A percentile compares a stretch with the other conserved stretches of the same genome.
Conservation (phyloP, 2,113 vertebrate species). For the Oostethus manadensis region DNA sequence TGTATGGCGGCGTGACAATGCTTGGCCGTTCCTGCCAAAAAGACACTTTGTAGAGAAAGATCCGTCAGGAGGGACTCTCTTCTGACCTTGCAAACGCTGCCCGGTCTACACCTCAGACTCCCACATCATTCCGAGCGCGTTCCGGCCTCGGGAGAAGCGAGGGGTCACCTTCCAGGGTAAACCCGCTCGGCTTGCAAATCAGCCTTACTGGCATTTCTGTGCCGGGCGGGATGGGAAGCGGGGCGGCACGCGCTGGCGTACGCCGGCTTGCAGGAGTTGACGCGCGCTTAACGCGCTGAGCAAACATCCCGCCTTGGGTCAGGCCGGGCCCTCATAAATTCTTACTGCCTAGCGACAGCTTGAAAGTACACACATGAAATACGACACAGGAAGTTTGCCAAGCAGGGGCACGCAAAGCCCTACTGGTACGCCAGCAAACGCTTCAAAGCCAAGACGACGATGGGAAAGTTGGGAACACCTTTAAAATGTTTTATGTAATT, state of each 20-base stretch:
- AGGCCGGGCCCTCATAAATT: background rate
- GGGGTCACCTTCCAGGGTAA: background rate
- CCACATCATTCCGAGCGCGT: slow-evolving; percentile 12
- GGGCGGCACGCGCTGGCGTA: background rate
- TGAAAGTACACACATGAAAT: background rate
- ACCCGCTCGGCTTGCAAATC: slow-evolving; percentile 1
- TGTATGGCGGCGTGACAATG: background rate
- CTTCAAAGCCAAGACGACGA: too few relatives aligned
- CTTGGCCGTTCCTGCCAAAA: background rate
- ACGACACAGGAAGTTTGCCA: too few relatives aligned
- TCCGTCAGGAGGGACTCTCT: too few relatives aligned
- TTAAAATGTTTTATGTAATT: too few relatives aligned
- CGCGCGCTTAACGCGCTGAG: slow-evolving; percentile 4
- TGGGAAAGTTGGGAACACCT: too few relatives aligned
- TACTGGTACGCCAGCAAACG: too few relatives aligned
- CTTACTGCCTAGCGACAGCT: background rate
- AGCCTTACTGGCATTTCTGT: background rate
- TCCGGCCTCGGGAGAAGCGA: background rate
- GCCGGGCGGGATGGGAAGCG: slow-evolving; percentile 5
- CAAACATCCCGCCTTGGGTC: background rate
- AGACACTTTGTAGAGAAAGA: background rate
- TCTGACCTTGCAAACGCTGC: background rate
- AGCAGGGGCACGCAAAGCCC: too few relatives aligned
- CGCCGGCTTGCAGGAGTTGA: background rate
- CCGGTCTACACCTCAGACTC: slow-evolving; percentile 13